phyloP scores from a whole-genome alignment of 2,888 invertebrate genomes.

The Machimus rusticus region DNA sequence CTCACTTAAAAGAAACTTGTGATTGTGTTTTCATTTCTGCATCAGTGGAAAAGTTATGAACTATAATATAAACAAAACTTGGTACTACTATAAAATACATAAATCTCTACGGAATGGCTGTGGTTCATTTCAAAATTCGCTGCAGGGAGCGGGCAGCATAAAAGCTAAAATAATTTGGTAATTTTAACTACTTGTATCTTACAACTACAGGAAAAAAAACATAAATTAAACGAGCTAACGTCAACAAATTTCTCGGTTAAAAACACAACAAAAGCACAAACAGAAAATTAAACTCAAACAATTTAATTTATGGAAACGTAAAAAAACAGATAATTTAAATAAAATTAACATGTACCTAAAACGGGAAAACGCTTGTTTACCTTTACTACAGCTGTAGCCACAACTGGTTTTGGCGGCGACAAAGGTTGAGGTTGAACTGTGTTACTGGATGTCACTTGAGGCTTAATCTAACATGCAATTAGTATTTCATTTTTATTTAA shows the following conservation, averaged over 20 bases:
- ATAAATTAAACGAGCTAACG: background rate
- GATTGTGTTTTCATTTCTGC: background rate
- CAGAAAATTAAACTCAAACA: background rate
- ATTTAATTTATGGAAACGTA: background rate
- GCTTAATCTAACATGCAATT: slow-evolving; percentile 49
- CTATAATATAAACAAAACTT: background rate
- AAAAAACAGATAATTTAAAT: background rate
- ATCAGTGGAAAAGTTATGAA: background rate
- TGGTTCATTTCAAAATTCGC: background rate
- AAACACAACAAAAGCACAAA: background rate
- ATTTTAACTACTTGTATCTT: background rate
- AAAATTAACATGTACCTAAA: background rate
- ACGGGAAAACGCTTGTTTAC: slow-evolving; percentile 53
- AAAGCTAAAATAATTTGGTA: background rate
- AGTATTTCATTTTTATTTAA: slow-evolving; percentile 42
- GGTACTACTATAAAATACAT: background rate
- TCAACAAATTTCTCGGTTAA: background rate
- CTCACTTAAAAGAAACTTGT: background rate
- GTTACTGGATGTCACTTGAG: slow-evolving; percentile 47
- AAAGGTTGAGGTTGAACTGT: slow-evolving; percentile 61
- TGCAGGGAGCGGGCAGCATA: background rate
- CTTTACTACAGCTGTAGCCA: slow-evolving; percentile 61
- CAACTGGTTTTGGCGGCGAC: slow-evolving; percentile 62
- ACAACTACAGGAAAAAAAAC: background rate
- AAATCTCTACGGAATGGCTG: background rate